A percentile compares a stretch with the other conserved stretches of the same genome.
These are phyloP conservation scores for human DNA, from an alignment of 2,113 vertebrate species.

Conservation along the genomic window GRCh38 chr4:96352501-96353000, in stretches of 20 bases:
- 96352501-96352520: neutral
- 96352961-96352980: neutral
- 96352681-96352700: neutral
- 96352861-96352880: neutral
- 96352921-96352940: neutral
- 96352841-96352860: neutral
- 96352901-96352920: neutral
- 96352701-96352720: neutral
- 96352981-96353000: neutral
- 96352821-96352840: neutral
- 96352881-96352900: neutral
- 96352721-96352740: neutral
- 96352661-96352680: neutral
- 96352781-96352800: neutral
- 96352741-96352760: neutral
- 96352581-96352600: neutral
- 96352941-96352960: neutral
- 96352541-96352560: neutral
- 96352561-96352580: neutral
- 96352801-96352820: neutral
- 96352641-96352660: neutral
- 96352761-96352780: neutral
- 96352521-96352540: neutral
- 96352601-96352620: neutral
- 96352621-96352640: neutral